Evolutionary conservation across 35 echinoderm and acorn worm genomes (phyloP).

Genomic region (Patiria miniata): DNA sequence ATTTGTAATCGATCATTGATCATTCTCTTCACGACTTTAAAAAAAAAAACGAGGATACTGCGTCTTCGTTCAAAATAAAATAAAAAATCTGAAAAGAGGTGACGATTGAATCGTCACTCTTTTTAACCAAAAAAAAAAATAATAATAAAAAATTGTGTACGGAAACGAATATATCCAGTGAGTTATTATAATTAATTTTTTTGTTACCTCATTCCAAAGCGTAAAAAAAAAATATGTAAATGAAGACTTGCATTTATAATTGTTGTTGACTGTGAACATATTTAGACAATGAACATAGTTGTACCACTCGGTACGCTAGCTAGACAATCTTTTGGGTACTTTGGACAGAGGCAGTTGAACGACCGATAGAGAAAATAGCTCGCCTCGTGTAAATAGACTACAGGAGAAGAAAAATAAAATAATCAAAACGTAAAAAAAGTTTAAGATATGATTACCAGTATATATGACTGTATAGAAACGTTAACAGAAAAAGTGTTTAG

Average conservation of each 20-base stretch:
- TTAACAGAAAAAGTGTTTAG: not conserved
- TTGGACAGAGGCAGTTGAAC: not conserved
- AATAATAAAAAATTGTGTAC: not conserved
- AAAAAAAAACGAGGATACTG: not conserved
- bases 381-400: slow-evolving; percentile 27
- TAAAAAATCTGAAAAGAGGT: not conserved
- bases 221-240: slow-evolving; percentile 5
- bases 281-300: not conserved
- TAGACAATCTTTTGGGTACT: slow-evolving; percentile 25
- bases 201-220: not conserved
- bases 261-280: slow-evolving; percentile 1
- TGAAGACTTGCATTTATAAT: not conserved
- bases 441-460: not conserved
- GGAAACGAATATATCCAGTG: not conserved
- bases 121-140: not conserved
- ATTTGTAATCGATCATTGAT: not conserved
- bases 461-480: slow-evolving; percentile 21
- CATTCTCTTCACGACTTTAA: not conserved
- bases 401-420: not conserved
- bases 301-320: slow-evolving; percentile 15
- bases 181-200: not conserved
- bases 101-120: not conserved
- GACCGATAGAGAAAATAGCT: slow-evolving; percentile 7
- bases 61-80: not conserved
- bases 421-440: not conserved